These are phyloP conservation scores for Drosophila buzzatii DNA, from an alignment of 2,888 invertebrate species.

Conservation along the genomic window DNA sequence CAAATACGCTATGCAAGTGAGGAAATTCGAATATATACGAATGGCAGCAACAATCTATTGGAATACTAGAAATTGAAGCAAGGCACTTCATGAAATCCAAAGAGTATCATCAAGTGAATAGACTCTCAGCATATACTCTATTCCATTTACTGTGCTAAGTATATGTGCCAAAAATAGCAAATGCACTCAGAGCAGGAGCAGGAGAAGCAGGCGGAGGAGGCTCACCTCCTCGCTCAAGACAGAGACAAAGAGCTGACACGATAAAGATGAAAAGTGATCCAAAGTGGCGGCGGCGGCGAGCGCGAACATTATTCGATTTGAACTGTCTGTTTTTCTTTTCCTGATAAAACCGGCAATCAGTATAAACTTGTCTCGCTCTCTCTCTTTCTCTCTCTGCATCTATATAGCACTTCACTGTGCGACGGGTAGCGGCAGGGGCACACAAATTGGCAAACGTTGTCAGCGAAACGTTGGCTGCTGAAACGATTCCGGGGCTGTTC, in stretches of 20 bases:
- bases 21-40: not conserved
- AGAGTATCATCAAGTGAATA: not conserved
- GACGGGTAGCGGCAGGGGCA: not conserved
- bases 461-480: constrained; percentile 26
- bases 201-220: not conserved
- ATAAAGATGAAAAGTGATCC: constrained; percentile 6
- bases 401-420: not conserved
- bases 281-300: not conserved
- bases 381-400: no score
- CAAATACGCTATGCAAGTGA: constrained; percentile 14
- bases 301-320: constrained; percentile 30
- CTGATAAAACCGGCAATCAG: constrained; percentile 32
- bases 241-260: not conserved
- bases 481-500: constrained; percentile 44
- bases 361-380: not conserved
- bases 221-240: no score
- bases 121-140: not conserved
- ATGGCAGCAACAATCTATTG: not conserved
- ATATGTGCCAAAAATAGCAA: constrained; percentile 14
- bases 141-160: constrained; percentile 11
- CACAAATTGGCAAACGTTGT: constrained; percentile 24
- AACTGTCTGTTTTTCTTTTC: constrained; percentile 10
- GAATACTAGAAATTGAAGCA: not conserved
- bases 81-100: not conserved
- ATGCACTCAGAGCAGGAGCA: not conserved